These are phyloP conservation scores for Naja naja DNA, from an alignment of 2,113 vertebrate genomes.

Conservation along the genomic window DNA sequence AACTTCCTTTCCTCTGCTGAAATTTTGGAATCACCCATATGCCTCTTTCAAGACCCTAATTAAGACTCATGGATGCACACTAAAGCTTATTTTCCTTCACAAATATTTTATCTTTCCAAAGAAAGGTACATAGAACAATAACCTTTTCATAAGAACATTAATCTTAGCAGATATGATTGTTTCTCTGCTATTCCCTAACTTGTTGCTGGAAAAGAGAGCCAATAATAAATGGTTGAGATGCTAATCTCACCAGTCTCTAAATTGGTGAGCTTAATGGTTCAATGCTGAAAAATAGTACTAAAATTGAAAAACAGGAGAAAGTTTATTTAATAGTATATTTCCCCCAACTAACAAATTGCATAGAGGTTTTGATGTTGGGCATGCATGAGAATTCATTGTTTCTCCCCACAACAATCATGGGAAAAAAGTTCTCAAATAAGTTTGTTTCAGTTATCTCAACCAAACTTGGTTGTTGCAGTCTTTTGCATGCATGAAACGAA, in stretches of 20 bases:
- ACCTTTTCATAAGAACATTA: constrained; percentile 15
- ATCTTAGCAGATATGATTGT: constrained; percentile 5
- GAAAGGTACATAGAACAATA: neutral
- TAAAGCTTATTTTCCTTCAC: constrained; percentile 3
- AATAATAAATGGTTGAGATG: neutral
- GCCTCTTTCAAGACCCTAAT: neutral
- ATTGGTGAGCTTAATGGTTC: constrained; percentile 13
- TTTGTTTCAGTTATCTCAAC: constrained; percentile 10
- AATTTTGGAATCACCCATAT: constrained; percentile 27
- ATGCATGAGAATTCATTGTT: neutral
- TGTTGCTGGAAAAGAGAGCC: constrained; percentile 21
- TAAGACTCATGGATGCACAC: constrained; percentile 11
- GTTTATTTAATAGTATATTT: neutral
- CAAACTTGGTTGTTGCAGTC: neutral
- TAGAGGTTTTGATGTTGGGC: neutral
- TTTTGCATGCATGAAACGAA: neutral
- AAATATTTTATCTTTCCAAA: constrained; percentile 2
- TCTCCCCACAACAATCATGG: neutral
- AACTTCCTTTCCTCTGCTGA: neutral
- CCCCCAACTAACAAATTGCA: neutral
- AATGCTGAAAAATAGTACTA: constrained; percentile 4
- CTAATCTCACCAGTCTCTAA: neutral
- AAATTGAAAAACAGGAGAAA: constrained; percentile 26
- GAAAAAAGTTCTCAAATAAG: constrained; percentile 19
- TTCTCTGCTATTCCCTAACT: constrained; percentile 18